Percentiles rank a stretch among this genome's conserved stretches.
phyloP scores from a whole-genome alignment of 2,113 vertebrate species.

The human (Homo sapiens) region DNA sequence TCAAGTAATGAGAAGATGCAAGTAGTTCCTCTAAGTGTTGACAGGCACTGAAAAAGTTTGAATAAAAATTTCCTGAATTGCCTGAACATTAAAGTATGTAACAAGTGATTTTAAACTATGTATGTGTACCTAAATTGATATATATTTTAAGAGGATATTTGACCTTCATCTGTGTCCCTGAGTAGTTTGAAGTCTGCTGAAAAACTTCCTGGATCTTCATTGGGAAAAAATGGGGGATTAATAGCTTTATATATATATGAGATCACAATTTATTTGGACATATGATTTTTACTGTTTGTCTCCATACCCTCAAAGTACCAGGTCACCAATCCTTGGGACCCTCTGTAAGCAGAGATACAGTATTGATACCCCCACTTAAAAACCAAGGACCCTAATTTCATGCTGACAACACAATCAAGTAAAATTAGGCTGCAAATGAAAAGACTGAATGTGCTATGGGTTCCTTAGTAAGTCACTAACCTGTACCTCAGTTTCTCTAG shows the following conservation, averaged over 20 bases:
- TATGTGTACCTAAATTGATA: neutral
- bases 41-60: neutral
- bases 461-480: neutral
- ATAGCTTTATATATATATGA: neutral
- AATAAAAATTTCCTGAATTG: neutral
- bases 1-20: neutral
- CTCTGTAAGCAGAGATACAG: neutral
- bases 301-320: neutral
- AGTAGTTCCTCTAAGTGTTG: neutral
- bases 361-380: neutral
- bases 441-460: neutral
- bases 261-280: neutral
- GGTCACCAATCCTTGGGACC: neutral
- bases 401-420: neutral
- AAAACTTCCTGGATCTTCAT: constrained; percentile 10
- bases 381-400: neutral
- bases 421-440: neutral
- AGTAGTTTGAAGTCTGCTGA: neutral
- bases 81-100: neutral
- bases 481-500: neutral
- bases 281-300: neutral
- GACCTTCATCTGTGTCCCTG: neutral
- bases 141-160: constrained; percentile 11
- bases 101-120: neutral
- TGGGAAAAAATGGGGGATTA: neutral